These are phyloP conservation scores for Auanema freiburgensis DNA, from an alignment of 2,888 invertebrate genomes.

Conservation along the genomic window DNA sequence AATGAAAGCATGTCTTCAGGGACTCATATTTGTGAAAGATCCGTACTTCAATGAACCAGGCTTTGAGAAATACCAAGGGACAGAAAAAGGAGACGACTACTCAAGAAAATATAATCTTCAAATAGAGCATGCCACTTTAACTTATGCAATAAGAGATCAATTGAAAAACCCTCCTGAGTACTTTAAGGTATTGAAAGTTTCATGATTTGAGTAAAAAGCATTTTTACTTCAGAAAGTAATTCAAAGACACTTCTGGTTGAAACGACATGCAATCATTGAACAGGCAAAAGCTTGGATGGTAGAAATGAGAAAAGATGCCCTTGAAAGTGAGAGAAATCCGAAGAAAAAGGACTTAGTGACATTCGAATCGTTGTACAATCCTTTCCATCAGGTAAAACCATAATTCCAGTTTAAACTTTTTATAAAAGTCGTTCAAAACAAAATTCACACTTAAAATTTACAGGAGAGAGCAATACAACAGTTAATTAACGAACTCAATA, in stretches of 20 bases:
- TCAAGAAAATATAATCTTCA: conserved; percentile 61
- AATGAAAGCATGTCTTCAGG: conserved; percentile 66
- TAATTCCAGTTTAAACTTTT: not conserved
- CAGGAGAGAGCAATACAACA: conserved; percentile 46
- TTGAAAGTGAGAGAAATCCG: conserved; percentile 35
- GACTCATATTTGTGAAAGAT: conserved; percentile 71
- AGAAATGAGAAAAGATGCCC: conserved; percentile 37
- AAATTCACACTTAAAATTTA: conserved; percentile 12
- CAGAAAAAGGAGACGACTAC: conserved; percentile 58
- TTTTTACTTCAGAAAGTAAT: conserved; percentile 51
- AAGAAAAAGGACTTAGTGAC: conserved; percentile 42
- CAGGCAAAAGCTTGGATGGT: conserved; percentile 50
- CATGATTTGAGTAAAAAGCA: not conserved
- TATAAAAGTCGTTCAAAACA: not conserved
- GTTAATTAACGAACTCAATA: conserved; percentile 47
- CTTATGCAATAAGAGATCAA: conserved; percentile 63
- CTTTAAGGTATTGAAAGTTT: conserved; percentile 45
- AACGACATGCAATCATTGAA: conserved; percentile 54
- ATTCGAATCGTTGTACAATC: conserved; percentile 47
- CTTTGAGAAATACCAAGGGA: conserved; percentile 67
- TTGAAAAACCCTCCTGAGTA: conserved; percentile 50
- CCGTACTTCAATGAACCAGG: conserved; percentile 75
- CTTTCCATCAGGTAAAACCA: conserved; percentile 36
- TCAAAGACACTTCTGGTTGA: conserved; percentile 61
- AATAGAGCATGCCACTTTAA: conserved; percentile 63